Conservation (phyloP, 1,140 invertebrate species). For the Drosophila miranda region DNA sequence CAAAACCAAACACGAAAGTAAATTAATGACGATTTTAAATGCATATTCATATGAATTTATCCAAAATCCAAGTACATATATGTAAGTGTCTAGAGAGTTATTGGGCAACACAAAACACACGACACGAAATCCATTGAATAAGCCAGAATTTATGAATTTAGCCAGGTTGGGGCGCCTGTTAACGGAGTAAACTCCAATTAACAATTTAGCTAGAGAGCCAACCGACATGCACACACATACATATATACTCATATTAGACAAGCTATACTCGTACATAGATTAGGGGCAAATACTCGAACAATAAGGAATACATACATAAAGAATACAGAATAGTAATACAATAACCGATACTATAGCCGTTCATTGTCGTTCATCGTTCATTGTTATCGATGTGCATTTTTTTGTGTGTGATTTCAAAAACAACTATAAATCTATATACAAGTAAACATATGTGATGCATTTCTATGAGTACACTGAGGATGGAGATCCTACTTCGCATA, state of each 20-base stretch:
- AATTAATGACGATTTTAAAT: conserved; percentile 5
- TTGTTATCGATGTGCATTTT: too few relatives aligned
- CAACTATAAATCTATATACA: conserved; percentile 4
- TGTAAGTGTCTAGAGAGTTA: conserved; percentile 35
- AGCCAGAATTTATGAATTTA: conserved; percentile 40
- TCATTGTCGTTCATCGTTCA: too few relatives aligned
- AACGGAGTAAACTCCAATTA: too few relatives aligned
- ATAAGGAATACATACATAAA: too few relatives aligned
- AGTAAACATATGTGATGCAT: conserved; percentile 65
- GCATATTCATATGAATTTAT: conserved; percentile 1
- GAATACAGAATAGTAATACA: too few relatives aligned
- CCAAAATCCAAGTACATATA: background rate
- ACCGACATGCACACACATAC: too few relatives aligned
- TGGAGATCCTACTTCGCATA: conserved; percentile 5
- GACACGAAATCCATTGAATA: conserved; percentile 8
- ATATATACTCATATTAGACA: conserved; percentile 6
- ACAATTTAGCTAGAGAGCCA: too few relatives aligned
- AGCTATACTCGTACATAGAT: background rate
- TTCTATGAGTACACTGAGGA: conserved; percentile 47
- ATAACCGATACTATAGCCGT: too few relatives aligned
- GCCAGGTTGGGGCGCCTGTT: background rate
- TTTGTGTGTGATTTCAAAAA: background rate
- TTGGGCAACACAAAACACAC: conserved; percentile 11
- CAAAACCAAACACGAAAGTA: too few relatives aligned
- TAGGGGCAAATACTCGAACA: background rate